Evolutionary conservation across 2,888 invertebrate species (phyloP).

Genomic region (Agrotis ipsilon): DNA sequence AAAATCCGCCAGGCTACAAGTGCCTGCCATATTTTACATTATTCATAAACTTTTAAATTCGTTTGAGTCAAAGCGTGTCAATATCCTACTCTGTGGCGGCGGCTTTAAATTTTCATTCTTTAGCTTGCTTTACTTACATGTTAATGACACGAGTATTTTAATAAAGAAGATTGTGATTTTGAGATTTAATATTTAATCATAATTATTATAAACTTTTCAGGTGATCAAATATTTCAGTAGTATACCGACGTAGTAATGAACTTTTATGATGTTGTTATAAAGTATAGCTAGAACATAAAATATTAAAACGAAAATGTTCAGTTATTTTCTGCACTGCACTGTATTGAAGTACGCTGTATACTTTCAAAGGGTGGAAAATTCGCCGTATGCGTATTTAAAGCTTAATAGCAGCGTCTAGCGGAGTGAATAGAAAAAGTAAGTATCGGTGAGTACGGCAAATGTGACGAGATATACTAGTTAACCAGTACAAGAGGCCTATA

Average conservation of each 20-base stretch:
- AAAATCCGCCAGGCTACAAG: conserved; percentile 41
- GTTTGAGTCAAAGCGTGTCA: conserved; percentile 59
- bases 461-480: conserved; percentile 12
- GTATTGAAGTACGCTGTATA: conserved; percentile 53
- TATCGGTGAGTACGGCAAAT: conserved; percentile 30
- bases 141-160: conserved; percentile 35
- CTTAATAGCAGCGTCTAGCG: conserved; percentile 65
- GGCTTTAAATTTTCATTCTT: conserved; percentile 43
- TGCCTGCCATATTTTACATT: conserved; percentile 55
- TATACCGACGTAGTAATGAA: neutral
- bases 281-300: neutral
- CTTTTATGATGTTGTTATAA: neutral
- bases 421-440: conserved; percentile 69
- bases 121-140: conserved; percentile 31
- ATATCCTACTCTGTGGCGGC: conserved; percentile 43
- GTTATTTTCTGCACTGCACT: conserved; percentile 58
- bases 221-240: neutral
- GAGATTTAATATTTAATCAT: conserved; percentile 14
- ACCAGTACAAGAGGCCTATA: neutral
- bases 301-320: conserved; percentile 6
- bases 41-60: conserved; percentile 62
- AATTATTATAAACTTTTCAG: neutral
- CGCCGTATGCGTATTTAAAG: conserved; percentile 69
- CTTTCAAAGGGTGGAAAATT: conserved; percentile 71
- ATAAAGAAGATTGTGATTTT: conserved; percentile 28